Base-by-base conservation (phyloP, 2,797 vertebrate genomes). In the Poecilia picta region DNA sequence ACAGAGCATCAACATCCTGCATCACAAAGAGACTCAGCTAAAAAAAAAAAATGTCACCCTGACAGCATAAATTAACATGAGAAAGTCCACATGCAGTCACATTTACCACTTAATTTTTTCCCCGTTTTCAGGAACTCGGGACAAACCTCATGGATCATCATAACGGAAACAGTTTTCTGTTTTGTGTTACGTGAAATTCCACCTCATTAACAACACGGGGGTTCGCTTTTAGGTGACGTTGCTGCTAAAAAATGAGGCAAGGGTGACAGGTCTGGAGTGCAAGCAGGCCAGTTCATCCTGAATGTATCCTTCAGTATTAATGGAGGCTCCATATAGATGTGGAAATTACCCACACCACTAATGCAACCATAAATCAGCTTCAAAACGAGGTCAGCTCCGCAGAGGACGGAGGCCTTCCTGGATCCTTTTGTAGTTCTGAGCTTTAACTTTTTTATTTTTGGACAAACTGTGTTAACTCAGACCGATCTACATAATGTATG, bases 231-330 rank as follows among this genome's bases (percentile, higher is more conserved):
- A 11, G 28, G 43, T 2, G 43, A 46, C 20, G 36, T 43, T 20
- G 41, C 39, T 33, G 74, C 31, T 46, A 46, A 28, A 46, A 45
- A 74, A 74, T 57, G 41, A 28, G 23, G 39, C 49, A 39, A 41
- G 49, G 72, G 16, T 51, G 28, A 59, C 53, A 46, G 55, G 73
- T 75, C 55, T 45, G 46, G 72, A 73, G 25, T 23, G 72, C 72
- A 51, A 36, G 31, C 25, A 36, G 73, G 36, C 55, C 39, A 33
- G 41, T 62, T 62, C 49, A 75, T 43, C 41, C 41, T 13, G 36
- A 43, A 71, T 72, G 70, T 33, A 15, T 77, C 41, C 12, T 55
- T 70, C 25, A 43, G 15, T 33, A 72, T 45, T 72, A 62, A 62
- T 39, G 55, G 51, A 45, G 47, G 55, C 41, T 46, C 53, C 46